These are phyloP conservation scores for Montipora capricornis DNA, from an alignment of 64 coral and sea anemone genomes.

Conservation along the genomic window DNA sequence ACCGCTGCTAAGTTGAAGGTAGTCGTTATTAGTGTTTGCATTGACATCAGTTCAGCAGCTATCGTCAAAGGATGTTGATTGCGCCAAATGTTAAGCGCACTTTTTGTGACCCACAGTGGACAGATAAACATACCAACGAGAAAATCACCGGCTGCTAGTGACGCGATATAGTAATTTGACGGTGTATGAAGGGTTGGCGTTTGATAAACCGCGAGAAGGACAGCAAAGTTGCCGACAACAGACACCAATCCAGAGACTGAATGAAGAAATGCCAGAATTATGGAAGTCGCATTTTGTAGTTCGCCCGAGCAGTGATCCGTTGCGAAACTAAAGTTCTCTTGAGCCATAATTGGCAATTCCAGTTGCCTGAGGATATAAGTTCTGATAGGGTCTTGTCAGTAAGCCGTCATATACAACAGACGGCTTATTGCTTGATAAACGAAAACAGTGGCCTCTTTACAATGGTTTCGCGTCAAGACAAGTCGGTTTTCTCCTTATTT, in stretches of 20 bases:
- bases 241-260: slow-evolving; percentile 66
- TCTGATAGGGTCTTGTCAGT: not conserved
- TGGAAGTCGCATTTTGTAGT: slow-evolving; percentile 24
- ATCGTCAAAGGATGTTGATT: slow-evolving; percentile 60
- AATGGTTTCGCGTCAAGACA: too few relatives aligned
- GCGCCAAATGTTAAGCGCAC: slow-evolving; percentile 65
- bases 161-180: slow-evolving; percentile 85
- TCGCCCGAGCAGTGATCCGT: slow-evolving; percentile 47
- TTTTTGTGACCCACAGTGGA: slow-evolving; percentile 77
- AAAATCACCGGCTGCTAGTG: slow-evolving; percentile 74
- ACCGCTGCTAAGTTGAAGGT: slow-evolving; percentile 73
- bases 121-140: slow-evolving; percentile 70
- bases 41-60: slow-evolving; percentile 67
- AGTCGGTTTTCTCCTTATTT: too few relatives aligned
- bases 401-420: too few relatives aligned
- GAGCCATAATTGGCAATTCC: not conserved
- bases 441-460: too few relatives aligned
- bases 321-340: not conserved
- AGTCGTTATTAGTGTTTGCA: slow-evolving; percentile 74
- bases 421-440: too few relatives aligned
- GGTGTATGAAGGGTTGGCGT: slow-evolving; percentile 70
- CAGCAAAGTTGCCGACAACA: slow-evolving; percentile 59
- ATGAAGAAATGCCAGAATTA: slow-evolving; percentile 60
- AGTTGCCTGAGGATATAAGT: not conserved
- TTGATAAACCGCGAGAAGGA: slow-evolving; percentile 68